A percentile compares a stretch with the other conserved stretches of the same genome.
Conservation (phyloP, 2,797 vertebrate genomes). For the Euphonia xanthogaster region DNA sequence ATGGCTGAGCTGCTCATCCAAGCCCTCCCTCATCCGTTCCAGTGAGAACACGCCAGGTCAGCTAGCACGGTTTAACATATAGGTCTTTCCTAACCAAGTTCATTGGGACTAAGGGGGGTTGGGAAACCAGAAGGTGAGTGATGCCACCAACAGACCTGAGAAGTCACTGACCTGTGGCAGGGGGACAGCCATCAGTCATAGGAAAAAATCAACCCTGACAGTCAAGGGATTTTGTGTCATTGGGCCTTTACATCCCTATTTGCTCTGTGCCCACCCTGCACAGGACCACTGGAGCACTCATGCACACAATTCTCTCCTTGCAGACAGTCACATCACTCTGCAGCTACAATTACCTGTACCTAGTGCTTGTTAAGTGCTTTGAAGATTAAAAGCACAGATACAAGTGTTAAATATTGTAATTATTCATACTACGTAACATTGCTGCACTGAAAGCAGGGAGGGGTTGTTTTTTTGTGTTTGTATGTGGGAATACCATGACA, state of each 20-base stretch:
- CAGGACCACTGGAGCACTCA: not conserved
- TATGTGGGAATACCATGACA: slow-evolving; percentile 61
- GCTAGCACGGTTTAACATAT: not conserved
- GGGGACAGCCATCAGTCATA: accelerated
- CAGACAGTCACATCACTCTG: slow-evolving; percentile 17
- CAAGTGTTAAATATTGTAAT: slow-evolving; percentile 67
- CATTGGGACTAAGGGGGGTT: not conserved
- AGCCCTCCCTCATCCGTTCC: not conserved
- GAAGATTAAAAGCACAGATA: slow-evolving; percentile 64
- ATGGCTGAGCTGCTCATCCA: not conserved
- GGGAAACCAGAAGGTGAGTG: not conserved
- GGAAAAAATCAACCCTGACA: not conserved
- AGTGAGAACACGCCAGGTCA: not conserved
- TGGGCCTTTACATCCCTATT: not conserved
- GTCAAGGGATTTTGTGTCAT: accelerated
- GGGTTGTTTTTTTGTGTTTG: slow-evolving; percentile 45
- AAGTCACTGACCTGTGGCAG: not conserved
- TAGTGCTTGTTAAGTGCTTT: slow-evolving; percentile 34
- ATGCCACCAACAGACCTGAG: not conserved
- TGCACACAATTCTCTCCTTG: not conserved
- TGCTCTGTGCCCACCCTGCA: not conserved
- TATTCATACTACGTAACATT: slow-evolving; percentile 51
- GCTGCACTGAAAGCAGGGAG: slow-evolving; percentile 52
- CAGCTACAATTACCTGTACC: slow-evolving; percentile 39
- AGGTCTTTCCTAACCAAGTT: not conserved